Evolutionary conservation across 1,140 invertebrate species (phyloP).

Genomic region (Cheumatopsyche charites): DNA sequence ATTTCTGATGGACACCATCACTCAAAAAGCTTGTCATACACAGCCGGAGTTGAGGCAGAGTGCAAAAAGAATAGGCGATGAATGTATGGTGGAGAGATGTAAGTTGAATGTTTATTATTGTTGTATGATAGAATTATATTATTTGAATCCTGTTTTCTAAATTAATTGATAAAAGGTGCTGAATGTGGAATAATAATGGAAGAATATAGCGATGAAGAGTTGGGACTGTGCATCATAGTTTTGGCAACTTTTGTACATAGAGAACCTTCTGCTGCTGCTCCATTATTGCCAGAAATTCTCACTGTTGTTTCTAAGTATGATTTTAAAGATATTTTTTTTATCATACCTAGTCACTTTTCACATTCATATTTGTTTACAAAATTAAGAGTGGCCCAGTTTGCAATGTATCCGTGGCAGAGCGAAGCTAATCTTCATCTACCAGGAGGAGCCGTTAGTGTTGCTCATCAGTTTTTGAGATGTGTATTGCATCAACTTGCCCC

Average conservation of each 20-base stretch:
- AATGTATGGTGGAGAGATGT: constrained; percentile 71
- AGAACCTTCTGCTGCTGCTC: constrained; percentile 91
- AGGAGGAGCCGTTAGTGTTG: constrained; percentile 89
- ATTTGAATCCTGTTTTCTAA: not conserved
- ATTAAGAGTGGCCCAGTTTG: constrained; percentile 72
- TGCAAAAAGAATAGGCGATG: constrained; percentile 71
- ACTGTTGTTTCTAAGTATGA: constrained; percentile 81
- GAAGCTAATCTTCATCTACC: constrained; percentile 87
- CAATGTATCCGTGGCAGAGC: constrained; percentile 88
- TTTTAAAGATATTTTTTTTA: not conserved
- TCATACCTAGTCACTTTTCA: not conserved
- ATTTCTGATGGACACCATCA: constrained; percentile 41
- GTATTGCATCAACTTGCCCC: constrained; percentile 95
- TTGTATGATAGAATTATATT: no score
- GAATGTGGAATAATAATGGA: constrained; percentile 86
- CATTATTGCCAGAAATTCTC: constrained; percentile 90
- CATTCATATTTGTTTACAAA: not conserved
- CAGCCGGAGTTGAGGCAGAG: constrained; percentile 67
- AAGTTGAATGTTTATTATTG: not conserved
- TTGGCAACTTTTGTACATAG: constrained; percentile 95
- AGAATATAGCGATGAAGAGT: constrained; percentile 96
- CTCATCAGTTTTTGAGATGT: constrained; percentile 95
- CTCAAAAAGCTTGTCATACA: constrained; percentile 59
- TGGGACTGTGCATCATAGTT: constrained; percentile 92
- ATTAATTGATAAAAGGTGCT: constrained; percentile 61